Evolutionary conservation across 1,140 invertebrate species (phyloP).

Genomic region (Heliconius melpomene): DNA sequence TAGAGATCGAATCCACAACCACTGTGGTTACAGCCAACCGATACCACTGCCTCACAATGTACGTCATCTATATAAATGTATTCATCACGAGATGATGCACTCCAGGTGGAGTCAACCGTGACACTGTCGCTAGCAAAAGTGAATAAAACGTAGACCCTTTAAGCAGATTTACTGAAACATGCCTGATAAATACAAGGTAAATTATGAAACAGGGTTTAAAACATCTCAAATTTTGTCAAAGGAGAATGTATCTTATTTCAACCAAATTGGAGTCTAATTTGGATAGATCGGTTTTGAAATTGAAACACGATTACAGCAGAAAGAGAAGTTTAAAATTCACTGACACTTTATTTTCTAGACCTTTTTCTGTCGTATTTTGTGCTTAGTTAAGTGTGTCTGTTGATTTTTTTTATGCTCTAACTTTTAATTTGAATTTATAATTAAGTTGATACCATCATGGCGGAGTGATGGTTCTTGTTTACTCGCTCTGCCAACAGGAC

Average conservation of each 20-base stretch:
- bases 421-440: slow-evolving; percentile 11
- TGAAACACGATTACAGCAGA: slow-evolving; percentile 28
- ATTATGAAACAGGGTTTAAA: slow-evolving; percentile 32
- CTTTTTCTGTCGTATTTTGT: slow-evolving; percentile 15
- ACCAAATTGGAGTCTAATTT: not conserved
- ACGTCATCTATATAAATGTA: not conserved
- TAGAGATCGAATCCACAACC: too few relatives aligned
- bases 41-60: too few relatives aligned
- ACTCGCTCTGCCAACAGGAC: too few relatives aligned
- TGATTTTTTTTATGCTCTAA: not conserved
- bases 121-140: slow-evolving; percentile 10
- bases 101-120: not conserved
- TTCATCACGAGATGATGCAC: not conserved
- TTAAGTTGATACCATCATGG: not conserved
- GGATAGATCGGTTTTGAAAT: not conserved
- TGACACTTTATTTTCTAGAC: slow-evolving; percentile 21
- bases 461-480: not conserved
- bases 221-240: not conserved
- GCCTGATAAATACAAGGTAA: slow-evolving; percentile 32
- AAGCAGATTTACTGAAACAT: slow-evolving; percentile 29
- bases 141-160: slow-evolving; percentile 22
- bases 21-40: too few relatives aligned
- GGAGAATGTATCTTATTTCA: not conserved
- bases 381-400: not conserved
- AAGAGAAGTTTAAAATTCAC: slow-evolving; percentile 28